These are phyloP conservation scores for Anolis sagrei DNA, from an alignment of 2,113 vertebrate species.

Conservation along the genomic window DNA sequence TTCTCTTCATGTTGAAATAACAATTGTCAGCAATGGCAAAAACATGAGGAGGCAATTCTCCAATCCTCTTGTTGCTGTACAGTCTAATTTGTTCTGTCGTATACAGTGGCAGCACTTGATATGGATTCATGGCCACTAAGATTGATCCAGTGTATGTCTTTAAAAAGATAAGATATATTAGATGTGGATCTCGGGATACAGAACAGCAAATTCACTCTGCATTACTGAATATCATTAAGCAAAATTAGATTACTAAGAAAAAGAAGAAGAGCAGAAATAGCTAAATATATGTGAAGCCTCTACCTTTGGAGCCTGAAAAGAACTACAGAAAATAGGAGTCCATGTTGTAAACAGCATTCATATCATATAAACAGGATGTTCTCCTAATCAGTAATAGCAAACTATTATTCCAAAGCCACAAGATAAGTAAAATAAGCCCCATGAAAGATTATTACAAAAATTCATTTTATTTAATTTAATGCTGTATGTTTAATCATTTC, in stretches of 20 bases:
- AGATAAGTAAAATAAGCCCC: constrained; percentile 8
- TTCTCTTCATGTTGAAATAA: constrained; percentile 93
- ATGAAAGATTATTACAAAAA: not conserved
- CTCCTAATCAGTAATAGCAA: not conserved
- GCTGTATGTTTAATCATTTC: not conserved
- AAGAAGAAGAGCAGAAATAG: not conserved
- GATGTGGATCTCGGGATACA: constrained; percentile 16
- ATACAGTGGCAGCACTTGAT: constrained; percentile 93
- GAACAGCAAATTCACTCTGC: not conserved
- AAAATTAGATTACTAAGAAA: not conserved
- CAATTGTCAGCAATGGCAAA: constrained; percentile 95
- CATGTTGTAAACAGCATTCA: not conserved
- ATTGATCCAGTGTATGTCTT: constrained; percentile 95
- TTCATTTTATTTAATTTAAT: not conserved
- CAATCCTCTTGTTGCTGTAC: constrained; percentile 87
- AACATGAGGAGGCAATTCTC: constrained; percentile 91
- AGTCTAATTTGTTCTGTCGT: constrained; percentile 86
- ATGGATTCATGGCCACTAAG: constrained; percentile 96
- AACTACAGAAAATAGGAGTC: too few relatives aligned
- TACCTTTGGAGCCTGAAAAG: not conserved
- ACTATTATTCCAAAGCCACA: not conserved
- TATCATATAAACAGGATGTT: not conserved
- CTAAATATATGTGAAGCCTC: not conserved
- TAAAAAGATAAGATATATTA: constrained; percentile 55
- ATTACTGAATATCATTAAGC: not conserved